phyloP scores from a whole-genome alignment of 2,113 vertebrate species.

The Sciurus niger region DNA sequence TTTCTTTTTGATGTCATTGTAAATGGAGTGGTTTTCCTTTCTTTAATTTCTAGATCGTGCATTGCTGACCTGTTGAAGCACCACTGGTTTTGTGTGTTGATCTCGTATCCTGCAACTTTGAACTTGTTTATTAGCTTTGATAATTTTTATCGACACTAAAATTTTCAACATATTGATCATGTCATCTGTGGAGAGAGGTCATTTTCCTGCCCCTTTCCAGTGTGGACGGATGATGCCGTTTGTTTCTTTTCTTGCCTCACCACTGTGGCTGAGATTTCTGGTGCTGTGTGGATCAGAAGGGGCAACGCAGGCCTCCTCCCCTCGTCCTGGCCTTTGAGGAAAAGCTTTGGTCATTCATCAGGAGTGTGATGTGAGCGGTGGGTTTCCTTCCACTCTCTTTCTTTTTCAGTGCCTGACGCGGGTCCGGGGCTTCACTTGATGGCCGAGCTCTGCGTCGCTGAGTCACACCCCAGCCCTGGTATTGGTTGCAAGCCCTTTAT shows the following conservation, averaged over 20 bases:
- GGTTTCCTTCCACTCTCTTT: not conserved
- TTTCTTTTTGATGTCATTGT: not conserved
- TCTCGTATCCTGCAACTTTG: not conserved
- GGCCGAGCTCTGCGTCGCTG: too few species aligned
- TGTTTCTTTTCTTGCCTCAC: not conserved
- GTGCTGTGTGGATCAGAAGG: too few species aligned
- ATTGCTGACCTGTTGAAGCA: not conserved
- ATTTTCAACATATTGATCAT: not conserved
- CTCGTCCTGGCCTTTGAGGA: not conserved
- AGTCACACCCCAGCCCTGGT: too few species aligned
- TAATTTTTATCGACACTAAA: not conserved
- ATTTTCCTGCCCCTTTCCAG: not conserved
- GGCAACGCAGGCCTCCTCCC: not conserved
- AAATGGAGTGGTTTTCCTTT: not conserved
- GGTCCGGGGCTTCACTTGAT: too few species aligned
- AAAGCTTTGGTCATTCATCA: not conserved
- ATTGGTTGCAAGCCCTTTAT: too few species aligned
- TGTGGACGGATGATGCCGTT: not conserved
- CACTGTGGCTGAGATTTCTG: not conserved
- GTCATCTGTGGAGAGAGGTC: not conserved
- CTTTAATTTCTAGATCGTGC: not conserved
- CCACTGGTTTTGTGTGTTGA: not conserved
- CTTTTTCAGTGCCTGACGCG: too few species aligned
- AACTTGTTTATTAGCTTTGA: not conserved
- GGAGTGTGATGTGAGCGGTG: too few species aligned